Conservation (phyloP, 2,797 vertebrate genomes). For the Balearica regulorum region DNA sequence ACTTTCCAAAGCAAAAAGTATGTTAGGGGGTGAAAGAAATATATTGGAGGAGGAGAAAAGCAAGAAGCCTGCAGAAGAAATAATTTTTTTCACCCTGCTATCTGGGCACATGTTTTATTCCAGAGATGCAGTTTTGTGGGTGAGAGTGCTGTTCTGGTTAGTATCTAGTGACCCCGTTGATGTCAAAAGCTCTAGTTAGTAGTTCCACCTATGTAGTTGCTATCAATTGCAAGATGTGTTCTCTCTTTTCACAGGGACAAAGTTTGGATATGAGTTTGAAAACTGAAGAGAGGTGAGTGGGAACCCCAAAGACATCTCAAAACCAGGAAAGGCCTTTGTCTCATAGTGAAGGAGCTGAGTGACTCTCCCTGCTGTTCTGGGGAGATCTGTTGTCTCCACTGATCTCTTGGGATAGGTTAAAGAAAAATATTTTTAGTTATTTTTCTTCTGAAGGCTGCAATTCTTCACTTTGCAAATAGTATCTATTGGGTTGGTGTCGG, state of each 20-base stretch:
- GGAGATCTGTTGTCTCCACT: neutral
- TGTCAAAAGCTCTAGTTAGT: neutral
- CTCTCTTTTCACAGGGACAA: constrained; percentile 69
- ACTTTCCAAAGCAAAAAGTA: neutral
- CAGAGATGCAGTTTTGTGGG: neutral
- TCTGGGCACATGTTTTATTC: neutral
- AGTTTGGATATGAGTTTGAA: constrained; percentile 75
- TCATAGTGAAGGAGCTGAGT: neutral
- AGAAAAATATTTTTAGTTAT: neutral
- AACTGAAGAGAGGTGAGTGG: constrained; percentile 75
- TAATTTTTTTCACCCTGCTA: neutral
- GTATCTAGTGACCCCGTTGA: neutral
- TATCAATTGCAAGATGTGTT: neutral
- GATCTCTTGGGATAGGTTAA: neutral
- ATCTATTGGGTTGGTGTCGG: neutral
- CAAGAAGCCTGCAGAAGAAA: neutral
- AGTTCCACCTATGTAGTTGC: neutral
- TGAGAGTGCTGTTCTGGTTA: neutral
- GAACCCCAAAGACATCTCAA: neutral
- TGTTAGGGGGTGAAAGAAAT: neutral
- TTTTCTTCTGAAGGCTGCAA: neutral
- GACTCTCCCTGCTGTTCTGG: neutral
- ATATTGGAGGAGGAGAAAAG: neutral
- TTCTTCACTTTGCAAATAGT: neutral
- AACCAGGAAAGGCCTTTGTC: neutral